Conservation (phyloP, 2,888 invertebrate genomes). For the Yponomeuta cagnagella region DNA sequence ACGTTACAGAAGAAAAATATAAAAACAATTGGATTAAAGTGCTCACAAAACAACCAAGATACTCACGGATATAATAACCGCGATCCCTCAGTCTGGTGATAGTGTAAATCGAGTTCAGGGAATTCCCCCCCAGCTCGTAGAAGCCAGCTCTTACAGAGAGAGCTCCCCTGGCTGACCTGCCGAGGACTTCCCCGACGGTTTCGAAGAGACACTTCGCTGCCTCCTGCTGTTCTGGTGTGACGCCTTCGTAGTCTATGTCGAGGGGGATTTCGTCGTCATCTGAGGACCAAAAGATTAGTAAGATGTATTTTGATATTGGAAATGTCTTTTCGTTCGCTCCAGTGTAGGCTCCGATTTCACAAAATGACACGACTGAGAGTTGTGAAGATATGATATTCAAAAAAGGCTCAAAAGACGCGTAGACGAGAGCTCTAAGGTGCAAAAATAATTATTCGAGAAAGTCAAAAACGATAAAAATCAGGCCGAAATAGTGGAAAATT, state of each 20-base stretch:
- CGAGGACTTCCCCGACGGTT: conserved; percentile 83
- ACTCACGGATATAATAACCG: conserved; percentile 84
- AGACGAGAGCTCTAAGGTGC: too few species aligned
- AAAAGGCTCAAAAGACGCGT: too few species aligned
- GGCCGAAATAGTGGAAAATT: too few species aligned
- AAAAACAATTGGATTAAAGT: too few species aligned
- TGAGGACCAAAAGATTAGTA: conserved; percentile 24
- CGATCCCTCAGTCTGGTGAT: conserved; percentile 85
- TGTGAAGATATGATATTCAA: too few species aligned
- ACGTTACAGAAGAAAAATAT: background rate
- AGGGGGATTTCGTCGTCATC: conserved; percentile 73
- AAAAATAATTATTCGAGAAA: too few species aligned
- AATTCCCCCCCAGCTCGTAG: conserved; percentile 91
- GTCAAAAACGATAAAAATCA: too few species aligned
- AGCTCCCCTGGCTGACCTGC: conserved; percentile 76
- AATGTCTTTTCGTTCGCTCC: too few species aligned
- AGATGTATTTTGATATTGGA: too few species aligned
- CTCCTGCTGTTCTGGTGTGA: conserved; percentile 72
- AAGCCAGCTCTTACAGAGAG: conserved; percentile 82
- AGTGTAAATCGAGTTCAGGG: conserved; percentile 88
- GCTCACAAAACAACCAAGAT: background rate
- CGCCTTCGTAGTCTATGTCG: conserved; percentile 80
- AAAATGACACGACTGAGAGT: too few species aligned
- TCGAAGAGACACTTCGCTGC: conserved; percentile 83
- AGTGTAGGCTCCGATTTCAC: too few species aligned